Base-by-base conservation (phyloP, 2,797 vertebrate genomes). In the Sarcoramphus papa region DNA sequence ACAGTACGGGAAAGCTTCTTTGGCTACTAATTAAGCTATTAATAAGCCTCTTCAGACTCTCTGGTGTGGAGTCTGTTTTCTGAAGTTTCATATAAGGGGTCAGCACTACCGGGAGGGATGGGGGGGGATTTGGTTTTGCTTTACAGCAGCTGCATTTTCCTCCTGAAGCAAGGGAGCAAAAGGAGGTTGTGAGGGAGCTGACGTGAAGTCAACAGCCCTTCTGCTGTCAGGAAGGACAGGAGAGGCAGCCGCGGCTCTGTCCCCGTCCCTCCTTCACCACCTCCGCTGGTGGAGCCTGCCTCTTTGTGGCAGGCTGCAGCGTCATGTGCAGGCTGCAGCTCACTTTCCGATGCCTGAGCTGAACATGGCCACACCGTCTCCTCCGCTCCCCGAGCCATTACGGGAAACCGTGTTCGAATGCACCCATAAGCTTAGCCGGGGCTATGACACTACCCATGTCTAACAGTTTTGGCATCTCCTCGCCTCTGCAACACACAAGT, bases 291-390 rank as follows among this genome's bases (percentile, higher is more conserved):
- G 45, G 31, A 81, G 72, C 72, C 83, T 76, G 85, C 24, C 72
- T 64, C 89, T 88, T 74, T 91, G 89, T 94, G 88, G 95, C 28
- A 56, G 77, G 77, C 85, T 85, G 94, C 88, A 65, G 90, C 75
- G 30, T 51, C 51, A 41, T 73, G 78, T 57, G 85, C 82, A 19
- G 77, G 3, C 69, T 33, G 54, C 87, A 62, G 80, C 91, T 92
- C 84, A 17, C 50, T 43, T 37, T 31, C 83, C 59, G 14, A 21
- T 25, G 78, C 64, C 85, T 31, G 75, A 72, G 25, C 79, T 1
- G 69, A 84, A 75, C 51, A 69, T 47, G 92, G 95, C 91, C 90
- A 86, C 88, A 43, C 31, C 41, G 18, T 21, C 86, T 69, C 69
- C 90, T 59, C 60, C 1, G 4, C 86, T 54, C 33, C 68, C 53